Evolutionary conservation across 2,888 invertebrate genomes (phyloP), one percentile per base, ranked within the genome.

Genomic region (Aphidius colemani): DNA sequence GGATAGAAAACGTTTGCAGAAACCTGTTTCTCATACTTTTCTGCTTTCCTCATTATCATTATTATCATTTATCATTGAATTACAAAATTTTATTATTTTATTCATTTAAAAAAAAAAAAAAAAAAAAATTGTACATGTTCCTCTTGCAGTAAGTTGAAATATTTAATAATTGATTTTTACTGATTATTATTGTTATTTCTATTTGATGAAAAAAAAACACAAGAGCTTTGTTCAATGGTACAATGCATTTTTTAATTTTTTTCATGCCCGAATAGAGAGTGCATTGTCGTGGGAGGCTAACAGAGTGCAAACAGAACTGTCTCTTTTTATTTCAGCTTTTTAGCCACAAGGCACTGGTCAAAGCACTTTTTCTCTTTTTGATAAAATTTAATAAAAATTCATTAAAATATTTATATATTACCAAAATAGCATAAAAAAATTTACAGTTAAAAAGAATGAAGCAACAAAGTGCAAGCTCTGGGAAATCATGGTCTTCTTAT

Each of bases 211-310:
- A 43, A 8, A 43, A 53, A 64, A 59, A 55, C 43, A 65, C 13
- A 13, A 65, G 65, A 67, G 67, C 68, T 72, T 71, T 69, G 71
- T 70, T 70, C 70, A 30, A 30, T 30, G 72, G 70, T 71, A 75
- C 75, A 76, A 76, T 76, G 76, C 76, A 75, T 71, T 76, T 75
- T 75, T 70, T 58, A 61, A 59, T 51, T 55, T 55, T 63, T 59
- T 63, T 45, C 66, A 55, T 64, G 53, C 51, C 39, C 60, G 64
- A 67, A 30, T 63, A 56, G 61, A 62, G 40, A 51, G 67, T 70
- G 74, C 78, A 81, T 80, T 79, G 77, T 80, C 78, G 78, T 77
- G 79, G 76, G 78, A 79, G 77, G 74, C 75, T 77, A 75, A 78
- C n/a, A n/a, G n/a, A 77, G 78, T 79, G 78, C 73, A 71, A 76